Evolutionary conservation across 2,888 invertebrate species (phyloP), one percentile per base, ranked within the genome.

Genomic region (Plagodis dolabraria): DNA sequence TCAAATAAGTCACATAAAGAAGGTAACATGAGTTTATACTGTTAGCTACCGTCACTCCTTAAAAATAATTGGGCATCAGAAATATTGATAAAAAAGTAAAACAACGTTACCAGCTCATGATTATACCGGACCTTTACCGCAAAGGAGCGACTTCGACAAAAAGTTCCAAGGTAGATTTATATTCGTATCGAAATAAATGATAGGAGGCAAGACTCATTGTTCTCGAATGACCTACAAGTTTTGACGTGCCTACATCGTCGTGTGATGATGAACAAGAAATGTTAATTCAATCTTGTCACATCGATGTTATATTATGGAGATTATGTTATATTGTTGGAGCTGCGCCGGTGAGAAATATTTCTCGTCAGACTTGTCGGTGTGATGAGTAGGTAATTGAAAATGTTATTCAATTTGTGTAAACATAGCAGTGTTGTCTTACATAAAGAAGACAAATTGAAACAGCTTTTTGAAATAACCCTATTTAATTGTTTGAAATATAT

Each of bases 281-380:
- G 83, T 80, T 89, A 86, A 89, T 89, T 86, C 79, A 75, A 80
- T 86, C 85, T 75, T 82, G 84, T 86, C 82, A 79, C 80, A 82
- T 79, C 70, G 68, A 77, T 80, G 80, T 84, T 74, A 68, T 75
- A 75, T 70, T 82, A 83, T 80, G 77, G 76, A 82, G 76, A 80
- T 81, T 55, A 68, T 71, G 62, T 72, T 68, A 51, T 72, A 78
- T 80, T 77, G 79, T 79, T 73, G 57, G 52, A 61, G 60, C 53
- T 44, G 60, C 57, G 64, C 65, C 60, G 42, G 33, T 62, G 63
- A 66, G 69, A 60, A 63, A 72, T 72, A 66, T 76, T 71, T 51
- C 65, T 60, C 71, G 69, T 75, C 60, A 53, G 60, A 53, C 56
- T 56, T 53, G 57, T 54, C 48, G 35, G 42, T n/a, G 53, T 47